Conservation (phyloP, 2,888 invertebrate genomes). For the Latheticus oryzae region DNA sequence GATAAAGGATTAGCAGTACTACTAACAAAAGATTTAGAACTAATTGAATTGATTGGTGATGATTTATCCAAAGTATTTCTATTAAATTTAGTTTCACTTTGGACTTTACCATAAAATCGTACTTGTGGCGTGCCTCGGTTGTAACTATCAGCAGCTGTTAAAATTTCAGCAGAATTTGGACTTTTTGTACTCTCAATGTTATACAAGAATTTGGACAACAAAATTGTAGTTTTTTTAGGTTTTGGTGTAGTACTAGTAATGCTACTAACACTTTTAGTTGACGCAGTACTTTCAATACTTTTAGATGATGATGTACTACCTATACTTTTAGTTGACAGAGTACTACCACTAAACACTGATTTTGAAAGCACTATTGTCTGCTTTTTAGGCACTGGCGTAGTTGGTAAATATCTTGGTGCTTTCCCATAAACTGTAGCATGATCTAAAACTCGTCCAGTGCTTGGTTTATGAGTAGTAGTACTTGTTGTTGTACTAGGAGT, state of each 20-base stretch:
- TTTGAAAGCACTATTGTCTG: conserved; percentile 64
- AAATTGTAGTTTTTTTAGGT: conserved; percentile 39
- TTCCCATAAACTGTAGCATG: conserved; percentile 64
- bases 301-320: too few species aligned
- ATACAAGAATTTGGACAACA: conserved; percentile 48
- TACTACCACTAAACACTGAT: conserved; percentile 49
- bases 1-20: background rate
- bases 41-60: conserved; percentile 1
- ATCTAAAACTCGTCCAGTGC: conserved; percentile 62
- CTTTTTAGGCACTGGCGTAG: conserved; percentile 59
- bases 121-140: conserved; percentile 21
- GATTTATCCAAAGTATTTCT: too few species aligned
- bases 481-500: background rate
- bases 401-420: conserved; percentile 56
- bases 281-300: too few species aligned
- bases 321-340: too few species aligned
- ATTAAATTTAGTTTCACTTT: conserved; percentile 3
- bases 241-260: background rate
- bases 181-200: conserved; percentile 27
- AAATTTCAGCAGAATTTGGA: conserved; percentile 26
- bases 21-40: conserved; percentile 4
- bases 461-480: too few species aligned
- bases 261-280: too few species aligned
- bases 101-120: conserved; percentile 22
- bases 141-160: conserved; percentile 18